Percentiles rank a stretch among this genome's conserved stretches.
These are phyloP conservation scores for Aplocera efformata DNA, from an alignment of 2,888 invertebrate species.

Conservation along the genomic window DNA sequence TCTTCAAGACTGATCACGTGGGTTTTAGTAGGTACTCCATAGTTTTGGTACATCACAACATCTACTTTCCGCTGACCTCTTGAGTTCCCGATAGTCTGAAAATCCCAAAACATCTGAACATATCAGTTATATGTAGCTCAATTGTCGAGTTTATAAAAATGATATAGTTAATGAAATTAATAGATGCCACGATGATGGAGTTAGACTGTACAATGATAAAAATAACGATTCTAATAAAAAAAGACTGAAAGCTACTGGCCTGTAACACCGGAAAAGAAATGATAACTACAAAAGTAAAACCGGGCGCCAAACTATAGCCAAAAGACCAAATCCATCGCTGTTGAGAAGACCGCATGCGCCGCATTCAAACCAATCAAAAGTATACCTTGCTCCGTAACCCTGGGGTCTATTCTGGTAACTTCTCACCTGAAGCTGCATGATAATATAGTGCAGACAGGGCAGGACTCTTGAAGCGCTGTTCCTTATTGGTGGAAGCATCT, in stretches of 20 bases:
- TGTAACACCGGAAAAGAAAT: background rate
- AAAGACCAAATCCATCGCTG: slow-evolving; percentile 4
- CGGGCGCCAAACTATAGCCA: slow-evolving; percentile 1
- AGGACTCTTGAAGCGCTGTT: slow-evolving; percentile 65
- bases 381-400: slow-evolving; percentile 25
- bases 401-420: slow-evolving; percentile 59
- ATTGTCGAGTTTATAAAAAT: background rate
- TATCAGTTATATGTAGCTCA: slow-evolving; percentile 65
- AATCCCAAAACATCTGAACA: slow-evolving; percentile 90
- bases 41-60: slow-evolving; percentile 65
- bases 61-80: slow-evolving; percentile 85
- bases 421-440: slow-evolving; percentile 76
- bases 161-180: background rate
- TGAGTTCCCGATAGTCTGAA: slow-evolving; percentile 86
- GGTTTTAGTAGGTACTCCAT: slow-evolving; percentile 52
- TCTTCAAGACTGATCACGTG: slow-evolving; percentile 60
- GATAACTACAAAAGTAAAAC: background rate
- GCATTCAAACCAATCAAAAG: slow-evolving; percentile 10
- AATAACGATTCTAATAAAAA: too few relatives aligned
- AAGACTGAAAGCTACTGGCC: background rate
- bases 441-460: slow-evolving; percentile 71
- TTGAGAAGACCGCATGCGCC: slow-evolving; percentile 21
- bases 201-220: slow-evolving; percentile 6
- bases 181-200: slow-evolving; percentile 5
- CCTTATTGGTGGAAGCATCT: slow-evolving; percentile 71